These are phyloP conservation scores for Dexiosoma caninum DNA, from an alignment of 2,888 invertebrate species.

Conservation along the genomic window DNA sequence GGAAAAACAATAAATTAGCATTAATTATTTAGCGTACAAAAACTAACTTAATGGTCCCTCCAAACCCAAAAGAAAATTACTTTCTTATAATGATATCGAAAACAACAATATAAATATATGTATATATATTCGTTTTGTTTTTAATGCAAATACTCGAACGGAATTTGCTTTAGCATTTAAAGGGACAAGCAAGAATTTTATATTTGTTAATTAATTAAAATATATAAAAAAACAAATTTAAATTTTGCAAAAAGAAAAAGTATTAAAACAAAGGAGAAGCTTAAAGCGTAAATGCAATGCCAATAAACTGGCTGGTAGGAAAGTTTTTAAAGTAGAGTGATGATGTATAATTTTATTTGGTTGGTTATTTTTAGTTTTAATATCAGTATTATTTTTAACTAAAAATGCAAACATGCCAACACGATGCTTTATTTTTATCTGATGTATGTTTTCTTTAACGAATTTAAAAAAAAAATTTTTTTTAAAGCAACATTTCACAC, in stretches of 20 bases:
- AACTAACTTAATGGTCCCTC: constrained; percentile 25
- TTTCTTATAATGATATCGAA: no score
- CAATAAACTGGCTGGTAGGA: constrained; percentile 19
- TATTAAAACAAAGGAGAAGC: not conserved
- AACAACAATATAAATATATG: no score
- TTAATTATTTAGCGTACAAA: constrained; percentile 56
- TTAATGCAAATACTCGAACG: constrained; percentile 65
- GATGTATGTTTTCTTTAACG: not conserved
- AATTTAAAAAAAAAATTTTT: not conserved
- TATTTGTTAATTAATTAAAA: not conserved
- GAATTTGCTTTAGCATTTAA: constrained; percentile 58
- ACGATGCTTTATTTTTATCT: constrained; percentile 45
- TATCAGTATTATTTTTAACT: constrained; percentile 11
- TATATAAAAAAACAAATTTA: not conserved
- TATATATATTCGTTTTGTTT: constrained; percentile 31
- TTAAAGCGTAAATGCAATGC: constrained; percentile 28
- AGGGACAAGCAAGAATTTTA: constrained; percentile 39
- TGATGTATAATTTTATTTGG: not conserved
- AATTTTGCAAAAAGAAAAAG: constrained; percentile 12
- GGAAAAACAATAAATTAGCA: constrained; percentile 65
- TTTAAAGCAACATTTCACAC: constrained; percentile 16
- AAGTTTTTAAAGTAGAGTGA: not conserved
- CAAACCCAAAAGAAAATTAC: no score
- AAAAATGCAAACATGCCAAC: constrained; percentile 58
- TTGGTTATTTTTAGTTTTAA: constrained; percentile 27